Percentiles rank a stretch among this genome's conserved stretches.
These are phyloP conservation scores for Syngnathus rostellatus DNA, from an alignment of 2,797 vertebrate genomes.

Conservation along the genomic window DNA sequence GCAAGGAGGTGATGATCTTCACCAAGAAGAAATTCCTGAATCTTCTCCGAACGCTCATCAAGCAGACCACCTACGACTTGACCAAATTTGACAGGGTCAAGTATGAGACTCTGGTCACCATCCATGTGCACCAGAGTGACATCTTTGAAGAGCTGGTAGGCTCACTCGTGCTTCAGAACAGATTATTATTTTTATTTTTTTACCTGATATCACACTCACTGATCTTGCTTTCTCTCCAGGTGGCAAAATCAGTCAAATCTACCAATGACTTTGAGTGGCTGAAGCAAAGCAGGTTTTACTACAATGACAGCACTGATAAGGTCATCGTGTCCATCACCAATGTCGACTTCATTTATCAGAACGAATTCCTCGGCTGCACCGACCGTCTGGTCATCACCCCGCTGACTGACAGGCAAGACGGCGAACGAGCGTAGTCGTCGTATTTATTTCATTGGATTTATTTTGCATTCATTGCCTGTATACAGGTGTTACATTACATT, in stretches of 20 bases:
- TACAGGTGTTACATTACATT: constrained; percentile 77
- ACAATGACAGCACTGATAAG: constrained; percentile 35
- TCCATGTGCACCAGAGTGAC: constrained; percentile 84
- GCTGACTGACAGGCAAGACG: constrained; percentile 72
- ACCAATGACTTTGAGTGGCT: constrained; percentile 84
- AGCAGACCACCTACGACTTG: constrained; percentile 75
- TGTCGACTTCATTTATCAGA: constrained; percentile 80
- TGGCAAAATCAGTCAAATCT: constrained; percentile 9
- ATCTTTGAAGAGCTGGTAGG: constrained; percentile 79
- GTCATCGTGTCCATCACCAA: constrained; percentile 80
- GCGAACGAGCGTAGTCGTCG: neutral
- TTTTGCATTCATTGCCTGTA: constrained; percentile 4
- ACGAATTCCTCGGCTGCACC: constrained; percentile 81
- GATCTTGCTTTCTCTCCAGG: neutral
- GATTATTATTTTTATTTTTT: neutral
- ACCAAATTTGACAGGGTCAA: constrained; percentile 77
- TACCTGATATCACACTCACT: neutral
- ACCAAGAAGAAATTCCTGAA: constrained; percentile 80
- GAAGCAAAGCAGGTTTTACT: constrained; percentile 91
- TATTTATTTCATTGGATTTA: neutral
- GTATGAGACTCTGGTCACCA: constrained; percentile 82
- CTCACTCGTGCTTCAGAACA: too few species aligned
- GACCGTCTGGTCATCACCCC: constrained; percentile 83
- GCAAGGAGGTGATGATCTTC: constrained; percentile 68
- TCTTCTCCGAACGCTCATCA: constrained; percentile 77